A percentile compares a stretch with the other conserved stretches of the same genome.
These are phyloP conservation scores for Operophtera brumata DNA, from an alignment of 2,888 invertebrate species.

Conservation along the genomic window DNA sequence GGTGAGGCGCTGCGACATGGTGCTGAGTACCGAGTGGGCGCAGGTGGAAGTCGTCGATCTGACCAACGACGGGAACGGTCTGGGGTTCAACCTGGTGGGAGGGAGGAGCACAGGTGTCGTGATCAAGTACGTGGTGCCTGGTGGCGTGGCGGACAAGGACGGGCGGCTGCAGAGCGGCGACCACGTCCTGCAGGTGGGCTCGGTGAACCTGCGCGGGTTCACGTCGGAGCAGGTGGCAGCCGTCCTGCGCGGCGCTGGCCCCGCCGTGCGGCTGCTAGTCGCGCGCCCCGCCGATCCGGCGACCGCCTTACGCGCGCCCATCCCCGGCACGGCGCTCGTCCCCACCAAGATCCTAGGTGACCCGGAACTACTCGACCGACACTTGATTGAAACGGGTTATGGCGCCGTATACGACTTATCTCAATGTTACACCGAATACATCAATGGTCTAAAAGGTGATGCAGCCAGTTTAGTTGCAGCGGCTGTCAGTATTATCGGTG, in stretches of 20 bases:
- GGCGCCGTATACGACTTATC: slow-evolving; percentile 79
- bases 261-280: slow-evolving; percentile 93
- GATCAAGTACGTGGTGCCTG: slow-evolving; percentile 97
- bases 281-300: slow-evolving; percentile 96
- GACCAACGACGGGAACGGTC: slow-evolving; percentile 97
- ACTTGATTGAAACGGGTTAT: slow-evolving; percentile 89
- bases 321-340: slow-evolving; percentile 93
- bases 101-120: slow-evolving; percentile 99
- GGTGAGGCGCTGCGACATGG: slow-evolving; percentile 81
- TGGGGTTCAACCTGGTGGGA: slow-evolving; percentile 99
- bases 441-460: slow-evolving; percentile 63
- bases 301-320: slow-evolving; percentile 86
- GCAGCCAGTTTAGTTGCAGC: slow-evolving; percentile 61
- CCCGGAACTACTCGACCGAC: slow-evolving; percentile 93
- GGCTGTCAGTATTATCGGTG: slow-evolving; percentile 70
- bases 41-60: slow-evolving; percentile 99
- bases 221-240: slow-evolving; percentile 94
- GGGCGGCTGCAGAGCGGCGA: slow-evolving; percentile 97
- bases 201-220: slow-evolving; percentile 97
- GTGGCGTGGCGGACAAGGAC: slow-evolving; percentile 98
- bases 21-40: slow-evolving; percentile 99
- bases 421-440: slow-evolving; percentile 65
- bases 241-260: slow-evolving; percentile 87
- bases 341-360: slow-evolving; percentile 95
- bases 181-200: slow-evolving; percentile 97